phyloP scores from a whole-genome alignment of 2,888 invertebrate species.

The Formica aserva region DNA sequence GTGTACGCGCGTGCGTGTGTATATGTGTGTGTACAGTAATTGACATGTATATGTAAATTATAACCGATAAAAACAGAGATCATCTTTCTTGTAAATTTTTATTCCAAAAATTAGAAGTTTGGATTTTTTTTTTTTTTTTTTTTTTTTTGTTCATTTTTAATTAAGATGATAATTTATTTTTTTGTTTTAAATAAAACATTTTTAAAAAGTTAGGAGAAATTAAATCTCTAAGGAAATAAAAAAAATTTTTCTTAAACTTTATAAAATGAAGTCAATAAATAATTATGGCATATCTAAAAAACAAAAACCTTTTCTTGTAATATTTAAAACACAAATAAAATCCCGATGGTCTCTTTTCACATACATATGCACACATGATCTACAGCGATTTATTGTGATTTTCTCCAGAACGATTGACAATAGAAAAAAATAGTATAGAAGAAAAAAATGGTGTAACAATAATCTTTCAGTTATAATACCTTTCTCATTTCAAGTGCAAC shows the following conservation, averaged over 20 bases:
- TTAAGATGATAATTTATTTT: not conserved
- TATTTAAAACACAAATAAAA: no score
- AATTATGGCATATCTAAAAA: no score
- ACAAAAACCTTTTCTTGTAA: no score
- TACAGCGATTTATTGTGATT: no score
- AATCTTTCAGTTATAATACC: no score
- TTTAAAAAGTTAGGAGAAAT: not conserved
- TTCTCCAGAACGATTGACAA: no score
- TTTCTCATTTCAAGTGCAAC: not conserved
- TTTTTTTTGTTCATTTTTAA: not conserved
- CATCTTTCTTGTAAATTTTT: not conserved
- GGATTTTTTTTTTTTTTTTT: no score
- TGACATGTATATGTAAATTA: not conserved
- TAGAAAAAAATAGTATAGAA: no score
- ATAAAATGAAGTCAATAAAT: not conserved
- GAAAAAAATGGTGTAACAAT: no score
- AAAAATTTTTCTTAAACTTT: not conserved
- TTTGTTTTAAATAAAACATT: not conserved
- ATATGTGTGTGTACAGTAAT: not conserved
- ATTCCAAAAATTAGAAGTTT: not conserved
- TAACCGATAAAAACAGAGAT: not conserved
- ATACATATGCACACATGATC: no score
- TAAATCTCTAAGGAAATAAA: not conserved
- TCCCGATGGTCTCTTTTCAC: no score
- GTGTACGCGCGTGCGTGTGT: not conserved